phyloP scores from a whole-genome alignment of 92 coral and sea anemone genomes.

The Chrysogorgia sp. region DNA sequence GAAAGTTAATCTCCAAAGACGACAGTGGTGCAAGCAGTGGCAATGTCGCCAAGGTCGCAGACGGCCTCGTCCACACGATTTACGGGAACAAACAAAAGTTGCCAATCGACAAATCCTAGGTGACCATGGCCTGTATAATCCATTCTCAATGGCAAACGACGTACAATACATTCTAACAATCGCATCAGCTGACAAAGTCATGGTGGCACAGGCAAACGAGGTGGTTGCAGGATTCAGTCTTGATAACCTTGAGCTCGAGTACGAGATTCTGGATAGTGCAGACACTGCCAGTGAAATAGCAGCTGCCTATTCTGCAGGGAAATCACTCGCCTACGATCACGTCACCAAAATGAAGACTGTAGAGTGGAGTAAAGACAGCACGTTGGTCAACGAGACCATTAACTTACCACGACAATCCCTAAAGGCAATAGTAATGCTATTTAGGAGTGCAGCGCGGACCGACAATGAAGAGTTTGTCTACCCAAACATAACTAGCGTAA shows the following conservation, averaged over 20 bases:
- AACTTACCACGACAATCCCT: not conserved
- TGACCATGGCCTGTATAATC: not conserved
- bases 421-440: not conserved
- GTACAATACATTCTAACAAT: not conserved
- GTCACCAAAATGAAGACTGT: not conserved
- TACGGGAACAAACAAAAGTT: not conserved
- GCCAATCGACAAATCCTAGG: not conserved
- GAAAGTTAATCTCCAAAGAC: conserved; percentile 4
- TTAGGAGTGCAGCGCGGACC: not conserved
- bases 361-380: not conserved
- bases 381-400: not conserved
- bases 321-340: not conserved
- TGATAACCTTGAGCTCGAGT: not conserved
- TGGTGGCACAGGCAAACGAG: not conserved
- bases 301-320: no score
- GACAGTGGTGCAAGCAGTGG: not conserved
- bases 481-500: not conserved
- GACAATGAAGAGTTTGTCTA: not conserved
- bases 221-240: not conserved
- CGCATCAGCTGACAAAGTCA: not conserved
- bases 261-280: not conserved
- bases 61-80: not conserved
- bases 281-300: no score
- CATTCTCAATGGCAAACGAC: not conserved
- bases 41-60: not conserved